Evolutionary conservation across 2,888 invertebrate species (phyloP).

Genomic region (Eupsilia transversa): DNA sequence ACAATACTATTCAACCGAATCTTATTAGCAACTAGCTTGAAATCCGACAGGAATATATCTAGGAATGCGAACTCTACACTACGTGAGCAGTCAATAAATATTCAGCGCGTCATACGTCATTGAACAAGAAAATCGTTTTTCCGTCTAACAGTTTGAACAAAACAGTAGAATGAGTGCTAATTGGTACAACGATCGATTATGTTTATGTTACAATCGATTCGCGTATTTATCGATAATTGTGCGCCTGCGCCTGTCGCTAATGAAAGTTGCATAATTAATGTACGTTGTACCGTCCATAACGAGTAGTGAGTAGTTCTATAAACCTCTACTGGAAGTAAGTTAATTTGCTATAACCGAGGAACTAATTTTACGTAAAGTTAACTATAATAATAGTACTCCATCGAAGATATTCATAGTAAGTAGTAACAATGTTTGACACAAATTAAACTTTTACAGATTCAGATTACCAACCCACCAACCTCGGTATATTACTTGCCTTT

Average conservation of each 20-base stretch:
- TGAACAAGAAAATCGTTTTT: slow-evolving; percentile 38
- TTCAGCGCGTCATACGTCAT: slow-evolving; percentile 18
- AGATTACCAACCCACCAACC: neutral
- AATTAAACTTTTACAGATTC: neutral
- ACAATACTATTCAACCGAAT: slow-evolving; percentile 15
- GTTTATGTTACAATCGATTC: slow-evolving; percentile 51
- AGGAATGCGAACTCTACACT: neutral
- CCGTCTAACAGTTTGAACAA: slow-evolving; percentile 14
- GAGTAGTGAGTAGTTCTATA: slow-evolving; percentile 1
- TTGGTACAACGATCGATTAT: slow-evolving; percentile 52
- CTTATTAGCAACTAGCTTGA: slow-evolving; percentile 8
- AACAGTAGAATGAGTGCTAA: slow-evolving; percentile 39
- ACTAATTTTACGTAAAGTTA: slow-evolving; percentile 6
- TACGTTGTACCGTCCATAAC: slow-evolving; percentile 2
- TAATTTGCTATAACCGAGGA: slow-evolving; percentile 7
- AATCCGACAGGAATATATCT: slow-evolving; percentile 2
- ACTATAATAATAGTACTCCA: neutral
- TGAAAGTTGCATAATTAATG: slow-evolving; percentile 51
- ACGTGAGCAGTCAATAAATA: slow-evolving; percentile 13
- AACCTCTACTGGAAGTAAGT: slow-evolving; percentile 5
- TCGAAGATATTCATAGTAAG: neutral
- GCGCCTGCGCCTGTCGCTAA: slow-evolving; percentile 34
- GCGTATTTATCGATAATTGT: slow-evolving; percentile 47
- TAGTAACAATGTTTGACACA: neutral
- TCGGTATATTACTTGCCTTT: neutral